phyloP scores from a whole-genome alignment of 2,113 vertebrate species.

The Megaceryle torquata region DNA sequence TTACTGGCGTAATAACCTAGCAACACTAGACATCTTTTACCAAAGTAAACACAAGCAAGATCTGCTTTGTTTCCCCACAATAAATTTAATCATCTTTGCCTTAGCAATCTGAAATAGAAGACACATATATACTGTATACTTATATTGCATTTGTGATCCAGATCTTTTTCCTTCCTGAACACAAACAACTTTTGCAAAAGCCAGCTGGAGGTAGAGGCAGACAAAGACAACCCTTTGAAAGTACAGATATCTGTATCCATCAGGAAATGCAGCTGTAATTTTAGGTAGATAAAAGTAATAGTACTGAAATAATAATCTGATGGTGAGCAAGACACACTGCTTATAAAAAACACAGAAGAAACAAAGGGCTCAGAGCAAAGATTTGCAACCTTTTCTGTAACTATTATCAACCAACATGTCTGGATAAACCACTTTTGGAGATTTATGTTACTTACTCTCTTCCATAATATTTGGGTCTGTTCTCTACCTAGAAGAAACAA shows the following conservation, averaged over 20 bases:
- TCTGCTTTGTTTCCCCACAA: neutral
- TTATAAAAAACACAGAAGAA: neutral
- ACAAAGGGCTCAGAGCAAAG: neutral
- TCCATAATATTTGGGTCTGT: slow-evolving; percentile 97
- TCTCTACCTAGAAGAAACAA: slow-evolving; percentile 85
- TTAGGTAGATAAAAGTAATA: neutral
- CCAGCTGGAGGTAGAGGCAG: neutral
- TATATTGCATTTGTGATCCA: neutral
- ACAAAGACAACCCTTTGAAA: neutral
- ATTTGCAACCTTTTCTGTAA: neutral
- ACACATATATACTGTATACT: neutral
- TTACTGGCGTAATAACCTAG: slow-evolving; percentile 23
- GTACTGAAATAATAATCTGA: neutral
- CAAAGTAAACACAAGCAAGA: neutral
- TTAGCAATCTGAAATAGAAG: slow-evolving; percentile 15
- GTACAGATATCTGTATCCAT: neutral
- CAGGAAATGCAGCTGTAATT: neutral
- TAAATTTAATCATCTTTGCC: neutral
- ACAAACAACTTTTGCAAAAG: neutral
- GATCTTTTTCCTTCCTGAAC: neutral
- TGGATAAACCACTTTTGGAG: neutral
- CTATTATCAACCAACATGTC: neutral
- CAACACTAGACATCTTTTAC: slow-evolving; percentile 25
- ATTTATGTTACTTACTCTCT: slow-evolving; percentile 89
- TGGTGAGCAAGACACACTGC: neutral